Conservation (phyloP, 2,888 invertebrate genomes). For the Diaprepes abbreviatus region DNA sequence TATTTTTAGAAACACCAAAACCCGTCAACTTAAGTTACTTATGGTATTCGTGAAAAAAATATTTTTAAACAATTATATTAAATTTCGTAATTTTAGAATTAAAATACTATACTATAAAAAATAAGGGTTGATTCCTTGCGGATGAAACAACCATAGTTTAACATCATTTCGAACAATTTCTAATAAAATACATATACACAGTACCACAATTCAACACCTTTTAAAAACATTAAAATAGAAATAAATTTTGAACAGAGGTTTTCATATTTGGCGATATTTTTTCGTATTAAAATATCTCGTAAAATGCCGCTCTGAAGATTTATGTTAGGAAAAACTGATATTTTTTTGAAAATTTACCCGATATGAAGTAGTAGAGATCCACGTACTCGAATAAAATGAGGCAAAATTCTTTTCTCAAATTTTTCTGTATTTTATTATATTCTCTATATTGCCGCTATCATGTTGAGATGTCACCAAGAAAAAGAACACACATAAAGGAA, state of each 20-base stretch:
- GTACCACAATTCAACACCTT: no score
- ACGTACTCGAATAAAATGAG: conserved; percentile 40
- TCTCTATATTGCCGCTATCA: conserved; percentile 10
- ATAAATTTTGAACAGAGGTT: conserved; percentile 64
- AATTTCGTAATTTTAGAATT: no score
- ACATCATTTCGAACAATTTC: no score
- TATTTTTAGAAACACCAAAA: no score
- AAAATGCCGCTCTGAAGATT: conserved; percentile 59
- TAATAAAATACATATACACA: no score
- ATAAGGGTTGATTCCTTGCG: no score
- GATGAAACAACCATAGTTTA: no score
- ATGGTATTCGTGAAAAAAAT: no score
- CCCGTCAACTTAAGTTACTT: no score
- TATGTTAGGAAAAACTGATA: conserved; percentile 59
- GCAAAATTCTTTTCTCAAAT: conserved; percentile 38
- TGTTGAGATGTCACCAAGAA: conserved; percentile 13
- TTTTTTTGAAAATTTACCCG: conserved; percentile 57
- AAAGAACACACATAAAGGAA: neutral
- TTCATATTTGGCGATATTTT: conserved; percentile 64
- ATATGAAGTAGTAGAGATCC: conserved; percentile 33
- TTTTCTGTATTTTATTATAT: conserved; percentile 35
- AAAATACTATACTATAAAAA: no score
- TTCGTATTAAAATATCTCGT: conserved; percentile 66
- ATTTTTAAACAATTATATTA: no score
- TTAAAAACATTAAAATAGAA: no score